phyloP scores from a whole-genome alignment of 1,140 invertebrate genomes.

The Macrosteles quadrilineatus region DNA sequence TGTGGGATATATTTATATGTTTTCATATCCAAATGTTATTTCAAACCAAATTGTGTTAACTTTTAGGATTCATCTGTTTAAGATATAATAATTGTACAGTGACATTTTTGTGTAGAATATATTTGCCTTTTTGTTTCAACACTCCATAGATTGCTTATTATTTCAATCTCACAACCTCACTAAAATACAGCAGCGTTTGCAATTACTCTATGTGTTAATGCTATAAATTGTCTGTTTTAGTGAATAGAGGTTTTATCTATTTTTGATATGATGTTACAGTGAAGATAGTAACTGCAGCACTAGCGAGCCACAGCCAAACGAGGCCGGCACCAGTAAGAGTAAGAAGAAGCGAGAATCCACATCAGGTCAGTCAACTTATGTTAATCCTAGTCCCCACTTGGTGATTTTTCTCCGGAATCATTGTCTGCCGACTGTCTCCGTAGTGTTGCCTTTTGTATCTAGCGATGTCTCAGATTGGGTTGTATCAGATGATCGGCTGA shows the following conservation, averaged over 20 bases:
- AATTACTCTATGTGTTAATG: no score
- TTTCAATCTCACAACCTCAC: background rate
- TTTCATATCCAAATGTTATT: no score
- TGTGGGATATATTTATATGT: no score
- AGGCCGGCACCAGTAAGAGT: slow-evolving; percentile 1
- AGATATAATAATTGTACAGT: background rate
- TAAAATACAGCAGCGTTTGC: background rate
- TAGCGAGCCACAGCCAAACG: background rate
- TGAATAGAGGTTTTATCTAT: no score
- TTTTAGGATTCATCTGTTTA: no score
- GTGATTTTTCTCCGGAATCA: background rate
- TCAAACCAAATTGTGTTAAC: no score
- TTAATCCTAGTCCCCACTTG: background rate
- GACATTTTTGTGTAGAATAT: background rate
- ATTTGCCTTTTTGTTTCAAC: no score
- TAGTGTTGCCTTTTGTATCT: no score
- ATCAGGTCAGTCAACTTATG: background rate
- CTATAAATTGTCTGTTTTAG: no score
- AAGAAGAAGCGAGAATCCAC: slow-evolving; percentile 1
- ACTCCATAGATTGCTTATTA: background rate
- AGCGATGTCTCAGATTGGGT: background rate
- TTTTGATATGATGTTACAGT: no score
- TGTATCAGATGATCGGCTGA: background rate
- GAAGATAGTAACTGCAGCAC: background rate
- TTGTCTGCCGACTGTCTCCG: background rate